Evolutionary conservation across 2,797 vertebrate species (phyloP).

Genomic region (Enteromius paludinosus): DNA sequence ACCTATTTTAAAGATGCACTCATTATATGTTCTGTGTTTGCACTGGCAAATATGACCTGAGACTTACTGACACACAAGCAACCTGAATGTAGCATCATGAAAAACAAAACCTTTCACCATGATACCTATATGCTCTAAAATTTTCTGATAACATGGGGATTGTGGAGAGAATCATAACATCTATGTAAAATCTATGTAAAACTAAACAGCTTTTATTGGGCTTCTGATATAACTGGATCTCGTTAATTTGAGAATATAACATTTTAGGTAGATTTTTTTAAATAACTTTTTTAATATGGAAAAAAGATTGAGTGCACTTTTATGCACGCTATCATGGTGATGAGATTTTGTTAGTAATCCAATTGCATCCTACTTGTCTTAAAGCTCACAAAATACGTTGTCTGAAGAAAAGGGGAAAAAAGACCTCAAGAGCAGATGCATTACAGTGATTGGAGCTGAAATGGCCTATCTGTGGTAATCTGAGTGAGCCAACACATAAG

Average conservation of each 20-base stretch:
- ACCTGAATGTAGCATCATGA: not conserved
- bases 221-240: not conserved
- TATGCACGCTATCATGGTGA: not conserved
- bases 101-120: not conserved
- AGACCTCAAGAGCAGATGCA: not conserved
- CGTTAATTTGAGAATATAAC: not conserved
- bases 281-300: not conserved
- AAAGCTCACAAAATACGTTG: not conserved
- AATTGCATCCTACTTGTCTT: not conserved
- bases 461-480: constrained; percentile 40
- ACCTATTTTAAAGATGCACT: not conserved
- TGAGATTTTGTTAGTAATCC: not conserved
- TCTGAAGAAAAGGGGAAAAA: not conserved
- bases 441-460: constrained; percentile 18
- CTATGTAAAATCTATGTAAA: not conserved
- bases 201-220: not conserved
- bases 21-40: not conserved
- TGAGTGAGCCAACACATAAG: constrained; percentile 47
- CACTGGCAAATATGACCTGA: not conserved
- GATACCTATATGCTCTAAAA: not conserved
- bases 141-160: not conserved
- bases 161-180: not conserved
- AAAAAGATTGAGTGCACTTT: not conserved
- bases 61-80: not conserved
- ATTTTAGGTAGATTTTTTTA: not conserved